A percentile compares a stretch with the other conserved stretches of the same genome.
phyloP scores from a whole-genome alignment of 1,140 invertebrate species.

The Trachelipus rathkii region DNA sequence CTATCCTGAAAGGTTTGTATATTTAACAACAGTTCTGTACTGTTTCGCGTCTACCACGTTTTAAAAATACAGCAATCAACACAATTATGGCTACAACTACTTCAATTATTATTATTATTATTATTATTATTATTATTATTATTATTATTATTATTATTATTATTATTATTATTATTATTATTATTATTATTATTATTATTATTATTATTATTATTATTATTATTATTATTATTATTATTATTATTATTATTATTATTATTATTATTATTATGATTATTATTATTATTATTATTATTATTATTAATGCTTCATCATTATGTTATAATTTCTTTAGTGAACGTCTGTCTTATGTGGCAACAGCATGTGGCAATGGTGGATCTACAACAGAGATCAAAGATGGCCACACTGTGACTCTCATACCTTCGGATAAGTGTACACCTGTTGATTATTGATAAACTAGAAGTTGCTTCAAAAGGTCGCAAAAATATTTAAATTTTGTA shows the following conservation, averaged over 20 bases:
- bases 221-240: not conserved
- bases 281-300: not conserved
- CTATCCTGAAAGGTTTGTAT: slow-evolving; percentile 26
- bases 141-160: not conserved
- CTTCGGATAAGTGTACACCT: not conserved
- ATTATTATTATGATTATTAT: not conserved
- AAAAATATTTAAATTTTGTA: too few relatives aligned
- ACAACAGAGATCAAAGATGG: slow-evolving; percentile 23
- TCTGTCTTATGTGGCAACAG: not conserved
- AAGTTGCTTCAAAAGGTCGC: not conserved
- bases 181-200: too few relatives aligned
- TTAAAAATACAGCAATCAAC: not conserved
- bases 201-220: not conserved
- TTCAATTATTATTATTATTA: not conserved
- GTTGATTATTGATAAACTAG: too few relatives aligned
- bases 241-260: not conserved
- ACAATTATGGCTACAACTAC: not conserved
- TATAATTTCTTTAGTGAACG: not conserved
- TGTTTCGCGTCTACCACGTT: too few relatives aligned
- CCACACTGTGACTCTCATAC: slow-evolving; percentile 3
- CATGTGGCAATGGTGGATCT: not conserved
- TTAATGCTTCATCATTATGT: not conserved
- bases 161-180: not conserved
- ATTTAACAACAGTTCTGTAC: too few relatives aligned
- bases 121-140: not conserved